Conservation (phyloP, 2,888 invertebrate genomes). For the Carcina quercana region DNA sequence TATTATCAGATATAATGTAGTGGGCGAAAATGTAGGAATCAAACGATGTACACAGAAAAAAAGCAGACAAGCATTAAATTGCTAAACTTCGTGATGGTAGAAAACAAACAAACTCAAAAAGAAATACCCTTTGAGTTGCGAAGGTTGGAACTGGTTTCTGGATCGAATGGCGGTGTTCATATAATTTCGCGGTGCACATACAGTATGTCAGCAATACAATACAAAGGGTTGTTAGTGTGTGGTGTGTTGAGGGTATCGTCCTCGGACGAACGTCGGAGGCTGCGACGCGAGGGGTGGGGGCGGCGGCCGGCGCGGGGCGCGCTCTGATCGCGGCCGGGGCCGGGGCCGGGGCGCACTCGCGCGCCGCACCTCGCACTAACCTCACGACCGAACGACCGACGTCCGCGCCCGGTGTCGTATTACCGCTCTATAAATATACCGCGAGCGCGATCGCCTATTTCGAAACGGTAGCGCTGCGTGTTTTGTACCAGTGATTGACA, state of each 20-base stretch:
- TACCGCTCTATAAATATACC: slow-evolving; percentile 70
- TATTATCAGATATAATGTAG: no score
- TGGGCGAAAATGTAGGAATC: no score
- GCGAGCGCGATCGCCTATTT: slow-evolving; percentile 72
- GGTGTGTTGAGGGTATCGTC: slow-evolving; percentile 49
- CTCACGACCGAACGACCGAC: slow-evolving; percentile 59
- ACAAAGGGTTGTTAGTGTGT: slow-evolving; percentile 33
- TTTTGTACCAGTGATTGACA: slow-evolving; percentile 73
- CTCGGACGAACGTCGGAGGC: slow-evolving; percentile 41
- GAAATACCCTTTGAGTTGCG: no score
- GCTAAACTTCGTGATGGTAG: no score
- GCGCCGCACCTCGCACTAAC: slow-evolving; percentile 49
- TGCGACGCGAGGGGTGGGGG: slow-evolving; percentile 12
- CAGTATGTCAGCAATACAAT: slow-evolving; percentile 18
- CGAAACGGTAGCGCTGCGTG: slow-evolving; percentile 67
- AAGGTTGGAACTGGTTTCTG: slow-evolving; percentile 4
- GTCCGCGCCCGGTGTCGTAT: slow-evolving; percentile 69
- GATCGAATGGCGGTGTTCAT: slow-evolving; percentile 8
- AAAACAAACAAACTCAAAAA: no score
- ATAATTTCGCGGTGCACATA: slow-evolving; percentile 12
- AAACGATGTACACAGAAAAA: no score
- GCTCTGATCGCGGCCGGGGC: slow-evolving; percentile 9
- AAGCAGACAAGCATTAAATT: no score
- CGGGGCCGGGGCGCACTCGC: slow-evolving; percentile 43
- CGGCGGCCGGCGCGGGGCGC: slow-evolving; percentile 11